Evolutionary conservation across 2,888 invertebrate species (phyloP).

Genomic region (Poecilus cupreus): DNA sequence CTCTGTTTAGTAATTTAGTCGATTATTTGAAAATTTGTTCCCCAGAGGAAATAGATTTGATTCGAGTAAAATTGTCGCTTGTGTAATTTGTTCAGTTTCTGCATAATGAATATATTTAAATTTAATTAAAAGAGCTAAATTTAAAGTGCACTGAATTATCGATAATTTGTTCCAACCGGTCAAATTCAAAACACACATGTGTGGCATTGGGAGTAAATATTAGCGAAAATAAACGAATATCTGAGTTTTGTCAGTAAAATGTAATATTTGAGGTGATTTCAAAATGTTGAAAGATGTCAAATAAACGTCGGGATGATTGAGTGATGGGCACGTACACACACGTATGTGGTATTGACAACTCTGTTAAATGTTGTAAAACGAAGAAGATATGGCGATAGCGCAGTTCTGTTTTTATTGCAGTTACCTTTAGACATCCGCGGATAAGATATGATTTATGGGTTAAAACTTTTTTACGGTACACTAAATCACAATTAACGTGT

Average conservation of each 20-base stretch:
- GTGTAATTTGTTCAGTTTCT: not conserved
- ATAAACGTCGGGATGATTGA: slow-evolving; percentile 23
- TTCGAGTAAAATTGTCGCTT: not conserved
- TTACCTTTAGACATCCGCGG: not conserved
- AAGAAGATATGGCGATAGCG: not conserved
- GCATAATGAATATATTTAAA: slow-evolving; percentile 8
- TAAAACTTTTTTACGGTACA: not conserved
- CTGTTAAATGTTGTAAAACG: slow-evolving; percentile 6
- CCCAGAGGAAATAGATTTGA: too few species aligned
- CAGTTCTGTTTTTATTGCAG: not conserved
- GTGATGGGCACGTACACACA: not conserved
- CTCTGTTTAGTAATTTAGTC: too few species aligned
- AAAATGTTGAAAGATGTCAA: not conserved
- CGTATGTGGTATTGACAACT: slow-evolving; percentile 21
- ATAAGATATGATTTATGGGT: slow-evolving; percentile 20
- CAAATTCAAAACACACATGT: too few species aligned
- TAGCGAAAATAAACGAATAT: not conserved
- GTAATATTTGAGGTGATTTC: not conserved
- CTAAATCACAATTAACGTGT: slow-evolving; percentile 1
- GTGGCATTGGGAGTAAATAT: not conserved
- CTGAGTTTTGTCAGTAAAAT: not conserved
- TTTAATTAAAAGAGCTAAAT: slow-evolving; percentile 10
- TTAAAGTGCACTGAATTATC: not conserved
- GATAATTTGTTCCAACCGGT: not conserved
- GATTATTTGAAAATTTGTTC: too few species aligned